A percentile compares a stretch with the other conserved stretches of the same genome.
Evolutionary conservation across 2,797 vertebrate species (phyloP).

Genomic region (Ceryle rudis): DNA sequence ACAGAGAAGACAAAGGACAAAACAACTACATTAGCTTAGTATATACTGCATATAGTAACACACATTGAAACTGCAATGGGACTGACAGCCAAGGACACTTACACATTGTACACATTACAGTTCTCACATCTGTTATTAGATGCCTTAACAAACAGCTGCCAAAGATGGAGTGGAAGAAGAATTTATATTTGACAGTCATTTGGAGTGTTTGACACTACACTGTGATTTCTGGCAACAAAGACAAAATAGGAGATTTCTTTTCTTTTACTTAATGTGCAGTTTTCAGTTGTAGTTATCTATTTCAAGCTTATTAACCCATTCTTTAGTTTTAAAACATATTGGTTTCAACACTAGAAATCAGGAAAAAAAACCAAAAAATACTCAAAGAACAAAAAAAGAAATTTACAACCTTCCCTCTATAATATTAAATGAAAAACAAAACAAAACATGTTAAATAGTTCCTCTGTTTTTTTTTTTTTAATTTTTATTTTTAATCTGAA

Average conservation of each 20-base stretch:
- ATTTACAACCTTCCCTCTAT: conserved; percentile 79
- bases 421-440: conserved; percentile 78
- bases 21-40: conserved; percentile 99
- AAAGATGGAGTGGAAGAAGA: conserved; percentile 92
- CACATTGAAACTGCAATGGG: conserved; percentile 98
- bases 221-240: conserved; percentile 95
- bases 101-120: conserved; percentile 98
- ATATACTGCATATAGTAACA: conserved; percentile 99
- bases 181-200: conserved; percentile 87
- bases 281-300: conserved; percentile 94
- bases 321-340: conserved; percentile 83
- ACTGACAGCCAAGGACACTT: conserved; percentile 98
- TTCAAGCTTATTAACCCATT: conserved; percentile 92
- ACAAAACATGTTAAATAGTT: conserved; percentile 79
- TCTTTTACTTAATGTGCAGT: conserved; percentile 85
- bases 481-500: conserved; percentile 69
- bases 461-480: conserved; percentile 43
- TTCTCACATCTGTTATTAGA: conserved; percentile 98
- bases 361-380: conserved; percentile 71
- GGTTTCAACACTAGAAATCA: conserved; percentile 80
- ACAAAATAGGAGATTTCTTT: conserved; percentile 89
- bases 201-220: conserved; percentile 94
- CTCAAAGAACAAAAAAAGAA: conserved; percentile 72
- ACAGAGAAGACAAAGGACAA: conserved; percentile 99
- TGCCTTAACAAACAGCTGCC: conserved; percentile 93